These are phyloP conservation scores for Furnarius figulus DNA, from an alignment of 2,113 vertebrate species.

Conservation along the genomic window DNA sequence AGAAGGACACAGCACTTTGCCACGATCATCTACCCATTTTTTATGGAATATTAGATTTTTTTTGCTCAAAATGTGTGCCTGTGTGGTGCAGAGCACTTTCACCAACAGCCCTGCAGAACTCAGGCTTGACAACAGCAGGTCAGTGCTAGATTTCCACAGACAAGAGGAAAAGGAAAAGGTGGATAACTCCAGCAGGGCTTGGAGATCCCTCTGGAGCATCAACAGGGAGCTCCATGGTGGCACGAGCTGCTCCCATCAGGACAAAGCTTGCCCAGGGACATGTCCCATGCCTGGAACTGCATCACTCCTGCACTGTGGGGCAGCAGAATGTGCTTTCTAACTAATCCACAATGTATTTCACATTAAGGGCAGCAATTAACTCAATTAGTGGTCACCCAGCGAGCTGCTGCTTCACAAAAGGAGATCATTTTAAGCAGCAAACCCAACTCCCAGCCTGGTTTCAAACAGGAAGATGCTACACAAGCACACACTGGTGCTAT, in stretches of 20 bases:
- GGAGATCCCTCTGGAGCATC: not conserved
- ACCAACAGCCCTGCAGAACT: not conserved
- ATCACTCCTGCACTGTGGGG: rapidly evolving
- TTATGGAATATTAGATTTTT: not conserved
- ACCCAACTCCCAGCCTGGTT: not conserved
- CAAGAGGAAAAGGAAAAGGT: not conserved
- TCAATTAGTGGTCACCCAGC: not conserved
- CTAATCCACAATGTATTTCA: not conserved
- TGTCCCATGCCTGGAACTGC: rapidly evolving
- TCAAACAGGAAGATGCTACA: not conserved
- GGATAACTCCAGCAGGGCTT: not conserved
- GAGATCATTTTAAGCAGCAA: not conserved
- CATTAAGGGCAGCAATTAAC: not conserved
- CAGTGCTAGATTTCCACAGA: not conserved
- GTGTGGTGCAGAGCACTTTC: not conserved
- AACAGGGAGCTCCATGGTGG: rapidly evolving
- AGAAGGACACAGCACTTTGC: not conserved
- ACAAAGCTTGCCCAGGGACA: not conserved
- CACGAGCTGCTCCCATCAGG: not conserved
- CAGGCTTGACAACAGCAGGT: not conserved
- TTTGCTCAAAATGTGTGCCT: not conserved
- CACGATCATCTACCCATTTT: not conserved
- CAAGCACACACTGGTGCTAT: not conserved
- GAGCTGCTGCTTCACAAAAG: not conserved
- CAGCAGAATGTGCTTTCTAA: not conserved